Base-by-base conservation (phyloP, 2,888 invertebrate species). In the Xestoiulus laeticollis region DNA sequence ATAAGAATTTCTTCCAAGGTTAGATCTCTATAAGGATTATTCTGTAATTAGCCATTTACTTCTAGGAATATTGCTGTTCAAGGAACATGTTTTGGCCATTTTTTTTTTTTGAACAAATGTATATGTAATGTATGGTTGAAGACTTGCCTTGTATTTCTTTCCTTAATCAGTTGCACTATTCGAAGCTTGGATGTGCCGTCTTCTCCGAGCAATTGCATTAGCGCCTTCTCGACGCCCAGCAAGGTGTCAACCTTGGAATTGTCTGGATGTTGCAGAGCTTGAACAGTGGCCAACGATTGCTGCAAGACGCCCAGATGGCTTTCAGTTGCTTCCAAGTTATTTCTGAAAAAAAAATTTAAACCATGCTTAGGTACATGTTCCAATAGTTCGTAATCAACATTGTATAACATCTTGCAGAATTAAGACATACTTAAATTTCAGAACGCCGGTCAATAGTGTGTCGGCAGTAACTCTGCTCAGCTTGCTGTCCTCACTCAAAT, bases 211-310 rank as follows among this genome's bases (percentile, higher is more conserved):
- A 38, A 48, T 16, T 88, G 88, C 22, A 87, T 26, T 12, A 88
- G 43, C 5, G 88, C 88, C 87, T 88, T 88, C 44, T 88, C 88
- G 19, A 88, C 86, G 22, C 87, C 87, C 33, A 88, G 87, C 33
- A 88, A 87, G 68, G 87, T 86, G 78, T 88, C 88, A 19, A 88
- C 19, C 14, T 88, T 86, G n/a, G 88, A 88, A 85, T 48, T 87
- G 22, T 87, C 88, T 12, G 38, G 30, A 38, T 88, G 86, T 43
- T 88, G 82, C 53, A 88, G 48, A 6, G 86, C 68, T 87, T 88
- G 83, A 19, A 84, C 68, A 6, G 87, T 68, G 5, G 88, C 88
- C 43, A 85, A 84, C 0, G 88, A 38, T 19, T 84, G 68, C 88
- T 88, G 88, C 26, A 88, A 33, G 32, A 88, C n/a, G 5, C 86